Conservation (phyloP, 2,797 vertebrate species). For the Coluber constrictor region DNA sequence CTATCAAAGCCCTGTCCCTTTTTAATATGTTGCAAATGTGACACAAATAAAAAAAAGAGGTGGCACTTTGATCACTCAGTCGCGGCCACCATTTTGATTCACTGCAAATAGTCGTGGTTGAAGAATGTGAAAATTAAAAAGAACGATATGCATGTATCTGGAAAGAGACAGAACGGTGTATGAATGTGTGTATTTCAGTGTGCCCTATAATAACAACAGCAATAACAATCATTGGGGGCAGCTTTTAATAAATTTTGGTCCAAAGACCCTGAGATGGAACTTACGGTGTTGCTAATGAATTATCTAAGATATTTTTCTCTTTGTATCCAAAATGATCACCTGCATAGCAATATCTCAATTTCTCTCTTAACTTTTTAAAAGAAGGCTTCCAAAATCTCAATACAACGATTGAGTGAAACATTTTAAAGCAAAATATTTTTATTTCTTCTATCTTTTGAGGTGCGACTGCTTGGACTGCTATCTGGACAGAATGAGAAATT, state of each 20-base stretch:
- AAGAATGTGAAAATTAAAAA: not conserved
- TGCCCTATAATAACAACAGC: not conserved
- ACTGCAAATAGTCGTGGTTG: not conserved
- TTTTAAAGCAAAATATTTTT: not conserved
- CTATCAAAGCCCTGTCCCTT: not conserved
- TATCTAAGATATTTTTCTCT: not conserved
- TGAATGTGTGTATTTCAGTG: not conserved
- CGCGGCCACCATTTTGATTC: not conserved
- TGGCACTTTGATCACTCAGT: not conserved
- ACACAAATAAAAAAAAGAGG: not conserved
- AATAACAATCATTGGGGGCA: not conserved
- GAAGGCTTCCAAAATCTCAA: not conserved
- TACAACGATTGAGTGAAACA: not conserved
- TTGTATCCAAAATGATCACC: not conserved
- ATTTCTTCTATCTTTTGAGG: not conserved
- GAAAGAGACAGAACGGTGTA: not conserved
- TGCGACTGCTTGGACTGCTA: not conserved
- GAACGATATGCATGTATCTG: not conserved
- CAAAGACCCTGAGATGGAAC: not conserved
- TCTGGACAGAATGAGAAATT: not conserved
- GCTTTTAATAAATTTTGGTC: not conserved
- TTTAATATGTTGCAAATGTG: not conserved
- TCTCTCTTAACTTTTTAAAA: not conserved
- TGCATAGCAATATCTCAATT: not conserved
- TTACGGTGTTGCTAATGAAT: not conserved